Base-by-base conservation (phyloP, 1,140 invertebrate species). In the Trichogramma pretiosum region DNA sequence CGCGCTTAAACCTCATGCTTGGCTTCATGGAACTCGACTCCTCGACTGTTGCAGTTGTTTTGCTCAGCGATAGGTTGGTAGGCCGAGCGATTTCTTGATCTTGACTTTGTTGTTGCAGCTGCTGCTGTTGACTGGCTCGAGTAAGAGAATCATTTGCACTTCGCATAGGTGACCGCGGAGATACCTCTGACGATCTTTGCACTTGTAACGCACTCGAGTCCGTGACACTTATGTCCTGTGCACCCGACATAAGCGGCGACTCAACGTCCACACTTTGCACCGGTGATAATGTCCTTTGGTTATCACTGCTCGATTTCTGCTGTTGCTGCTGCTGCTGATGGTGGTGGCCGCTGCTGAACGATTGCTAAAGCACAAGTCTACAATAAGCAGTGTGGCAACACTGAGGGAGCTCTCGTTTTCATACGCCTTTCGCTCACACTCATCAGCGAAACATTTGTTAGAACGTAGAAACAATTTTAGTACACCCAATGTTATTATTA, bases 21-120 rank as follows among this genome's bases (percentile, higher is more conserved):
- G 50, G 45, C 19, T 52, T 52, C 10, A 37, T 13, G 1, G 49
- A 43, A 10, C 35, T 18, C 2, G 17, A 10, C 1, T 8, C 32
- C 1, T 8, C 18, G 0, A 16, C 37, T 2, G n/a, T 11, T 1
- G 13, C 38, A 11, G 24, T 14, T 10, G 28, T 22, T 40, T 82
- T 80, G 48, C 78, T 75, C 11, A 85, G 63, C 9, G 78, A 75
- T 30, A 85, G 67, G 55, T 83, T 79, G 48, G 78, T 76, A 4
- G 83, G 82, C 21, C 56, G 49, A n/a, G n/a, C n/a, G 30, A 37
- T 35, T 14, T 30, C 21, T 41, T 43, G 35, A 28, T n/a, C 32
- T n/a, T n/a, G n/a, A n/a, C n/a, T n/a, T n/a, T n/a, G n/a, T n/a
- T n/a, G n/a, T n/a, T n/a, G n/a, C n/a, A n/a, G n/a, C n/a, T n/a